Evolutionary conservation across 2,888 invertebrate genomes (phyloP).

Genomic region (Alcis repandata): DNA sequence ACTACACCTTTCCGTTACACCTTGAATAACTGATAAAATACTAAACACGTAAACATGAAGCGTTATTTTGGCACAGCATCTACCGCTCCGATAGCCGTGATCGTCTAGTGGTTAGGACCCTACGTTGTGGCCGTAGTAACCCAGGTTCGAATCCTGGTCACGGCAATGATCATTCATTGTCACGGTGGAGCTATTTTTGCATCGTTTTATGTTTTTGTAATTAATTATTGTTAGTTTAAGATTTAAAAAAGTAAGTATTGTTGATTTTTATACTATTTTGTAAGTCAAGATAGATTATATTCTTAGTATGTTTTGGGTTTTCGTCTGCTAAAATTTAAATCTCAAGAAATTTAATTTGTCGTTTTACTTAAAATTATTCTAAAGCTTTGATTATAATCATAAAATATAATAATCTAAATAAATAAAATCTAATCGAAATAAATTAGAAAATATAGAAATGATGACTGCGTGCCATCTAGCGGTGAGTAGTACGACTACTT

Average conservation of each 20-base stretch:
- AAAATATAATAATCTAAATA: too few relatives aligned
- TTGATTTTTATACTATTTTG: too few relatives aligned
- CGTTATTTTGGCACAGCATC: conserved; percentile 87
- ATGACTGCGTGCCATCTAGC: conserved; percentile 26
- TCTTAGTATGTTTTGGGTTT: too few relatives aligned
- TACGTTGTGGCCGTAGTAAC: conserved; percentile 93
- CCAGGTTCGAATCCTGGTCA: conserved; percentile 88
- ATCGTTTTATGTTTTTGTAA: not conserved
- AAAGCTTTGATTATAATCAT: too few relatives aligned
- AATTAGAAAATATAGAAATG: not conserved
- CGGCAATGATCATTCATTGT: conserved; percentile 72
- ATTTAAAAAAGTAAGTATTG: not conserved
- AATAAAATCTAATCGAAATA: too few relatives aligned
- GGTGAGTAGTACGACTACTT: conserved; percentile 14
- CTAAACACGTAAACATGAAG: conserved; percentile 43
- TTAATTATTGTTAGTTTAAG: too few relatives aligned
- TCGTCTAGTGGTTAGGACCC: conserved; percentile 92
- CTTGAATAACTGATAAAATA: not conserved
- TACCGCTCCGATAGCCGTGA: conserved; percentile 71
- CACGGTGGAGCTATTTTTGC: conserved; percentile 70
- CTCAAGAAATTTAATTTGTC: too few relatives aligned
- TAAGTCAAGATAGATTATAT: too few relatives aligned
- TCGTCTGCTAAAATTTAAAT: too few relatives aligned
- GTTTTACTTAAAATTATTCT: too few relatives aligned
- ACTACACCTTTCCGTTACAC: too few relatives aligned